Evolutionary conservation across 2,888 invertebrate genomes (phyloP).

Genomic region (Malthinus flaveolus): DNA sequence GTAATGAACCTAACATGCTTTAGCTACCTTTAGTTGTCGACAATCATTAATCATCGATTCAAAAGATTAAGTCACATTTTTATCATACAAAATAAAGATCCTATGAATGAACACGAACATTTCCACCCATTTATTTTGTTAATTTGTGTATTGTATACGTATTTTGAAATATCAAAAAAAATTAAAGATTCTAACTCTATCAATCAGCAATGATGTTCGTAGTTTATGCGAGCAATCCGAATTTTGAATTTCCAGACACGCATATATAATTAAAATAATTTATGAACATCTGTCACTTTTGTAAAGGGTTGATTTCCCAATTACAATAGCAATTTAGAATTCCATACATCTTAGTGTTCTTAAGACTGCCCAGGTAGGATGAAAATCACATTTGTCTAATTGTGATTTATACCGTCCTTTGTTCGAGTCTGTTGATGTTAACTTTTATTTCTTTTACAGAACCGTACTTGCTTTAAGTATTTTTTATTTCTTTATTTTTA

Average conservation of each 20-base stretch:
- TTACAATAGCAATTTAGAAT: conserved; percentile 46
- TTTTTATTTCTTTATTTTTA: not conserved
- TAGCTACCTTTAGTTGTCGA: no score
- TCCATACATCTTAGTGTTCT: conserved; percentile 40
- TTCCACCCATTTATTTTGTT: no score
- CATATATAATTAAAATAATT: conserved; percentile 41
- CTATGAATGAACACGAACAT: no score
- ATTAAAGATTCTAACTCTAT: conserved; percentile 6
- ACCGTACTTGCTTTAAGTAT: conserved; percentile 8
- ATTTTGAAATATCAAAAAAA: no score
- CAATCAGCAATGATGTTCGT: conserved; percentile 15
- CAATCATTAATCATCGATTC: no score
- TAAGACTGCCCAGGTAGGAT: conserved; percentile 42
- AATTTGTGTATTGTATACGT: no score
- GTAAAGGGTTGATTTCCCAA: conserved; percentile 45
- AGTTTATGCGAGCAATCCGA: conserved; percentile 14
- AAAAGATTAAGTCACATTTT: no score
- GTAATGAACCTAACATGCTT: no score
- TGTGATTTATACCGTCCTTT: conserved; percentile 37
- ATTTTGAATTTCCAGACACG: conserved; percentile 20
- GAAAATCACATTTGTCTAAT: conserved; percentile 44
- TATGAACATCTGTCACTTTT: conserved; percentile 42
- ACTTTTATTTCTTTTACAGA: conserved; percentile 7
- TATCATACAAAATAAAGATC: no score
- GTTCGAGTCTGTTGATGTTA: conserved; percentile 16